phyloP scores from a whole-genome alignment of 2,113 vertebrate genomes.

The Mugil cephalus region DNA sequence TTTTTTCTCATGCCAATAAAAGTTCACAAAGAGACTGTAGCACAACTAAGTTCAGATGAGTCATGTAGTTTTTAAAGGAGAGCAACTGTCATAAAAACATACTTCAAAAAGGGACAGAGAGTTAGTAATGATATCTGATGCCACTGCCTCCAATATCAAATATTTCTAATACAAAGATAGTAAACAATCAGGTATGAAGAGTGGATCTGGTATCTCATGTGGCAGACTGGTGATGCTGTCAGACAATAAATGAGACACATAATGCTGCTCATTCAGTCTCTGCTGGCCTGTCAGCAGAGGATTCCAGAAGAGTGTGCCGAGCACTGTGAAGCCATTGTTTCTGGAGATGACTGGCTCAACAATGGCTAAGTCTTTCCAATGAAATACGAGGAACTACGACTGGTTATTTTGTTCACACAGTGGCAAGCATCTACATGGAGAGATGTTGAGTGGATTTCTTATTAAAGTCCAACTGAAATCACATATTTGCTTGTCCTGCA shows the following conservation, averaged over 20 bases:
- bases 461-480: background rate
- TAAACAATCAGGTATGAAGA: no score
- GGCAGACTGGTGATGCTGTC: constrained; percentile 1
- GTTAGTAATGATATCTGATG: no score
- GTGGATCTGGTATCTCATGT: background rate
- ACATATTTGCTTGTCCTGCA: background rate
- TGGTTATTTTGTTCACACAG: background rate
- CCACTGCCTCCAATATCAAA: no score
- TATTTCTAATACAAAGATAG: no score
- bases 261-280: background rate
- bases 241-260: constrained; percentile 7
- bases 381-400: background rate
- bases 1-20: no score
- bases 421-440: background rate
- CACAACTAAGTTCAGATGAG: no score
- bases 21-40: no score
- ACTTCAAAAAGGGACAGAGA: no score
- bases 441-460: background rate
- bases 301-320: no score
- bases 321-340: constrained; percentile 10
- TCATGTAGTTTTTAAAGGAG: no score
- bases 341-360: background rate
- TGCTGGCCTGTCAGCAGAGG: background rate
- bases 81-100: no score
- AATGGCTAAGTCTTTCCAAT: constrained; percentile 14